Evolutionary conservation across 1,140 invertebrate species (phyloP), one percentile per base, ranked within the genome.

Genomic region (Zaprionus inermis): DNA sequence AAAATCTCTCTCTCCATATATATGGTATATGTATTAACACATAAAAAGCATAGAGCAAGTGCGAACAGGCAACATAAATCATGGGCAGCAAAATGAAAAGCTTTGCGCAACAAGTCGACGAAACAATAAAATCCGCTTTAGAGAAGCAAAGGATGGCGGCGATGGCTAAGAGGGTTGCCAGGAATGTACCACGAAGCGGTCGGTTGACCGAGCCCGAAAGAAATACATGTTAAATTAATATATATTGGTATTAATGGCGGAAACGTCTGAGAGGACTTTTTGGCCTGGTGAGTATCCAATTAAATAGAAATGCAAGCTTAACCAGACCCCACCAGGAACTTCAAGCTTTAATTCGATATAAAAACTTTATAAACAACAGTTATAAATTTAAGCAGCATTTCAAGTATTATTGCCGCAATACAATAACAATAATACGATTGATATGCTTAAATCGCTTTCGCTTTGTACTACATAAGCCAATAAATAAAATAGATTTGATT

Each of bases 221-320:
- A 88, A 88, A 86, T 86, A 83, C 79, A 88, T 59, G 72, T 58
- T 71, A 75, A 75, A 65, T 57, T 64, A 65, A 75, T 77, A 84
- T 83, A 86, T 79, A 86, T 86, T 88, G 89, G 83, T 77, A 86
- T 86, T 89, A 83, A 86, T 86, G 83, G 84, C 72, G 51, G 67
- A 60, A 61, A 67, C 44, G 16, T 16, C 38, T 16, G 6, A 16
- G 18, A 49, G 11, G 64, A 55, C 56, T 68, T 59, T 30, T 20
- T 28, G 32, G 57, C 51, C 41, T 55, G 56, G 7, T 16, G 34
- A 38, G 32, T 32, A 58, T 59, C 24, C 56, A 41, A 36, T 59
- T 73, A 55, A 67, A 60, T 55, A 36, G 9, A 34, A 51, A n/a
- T 36, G 28, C 30, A n/a, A 55, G 28, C 36, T 55, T 20, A 36